Evolutionary conservation across 2,797 vertebrate species (phyloP).

Genomic region (Sciurus vulgaris): DNA sequence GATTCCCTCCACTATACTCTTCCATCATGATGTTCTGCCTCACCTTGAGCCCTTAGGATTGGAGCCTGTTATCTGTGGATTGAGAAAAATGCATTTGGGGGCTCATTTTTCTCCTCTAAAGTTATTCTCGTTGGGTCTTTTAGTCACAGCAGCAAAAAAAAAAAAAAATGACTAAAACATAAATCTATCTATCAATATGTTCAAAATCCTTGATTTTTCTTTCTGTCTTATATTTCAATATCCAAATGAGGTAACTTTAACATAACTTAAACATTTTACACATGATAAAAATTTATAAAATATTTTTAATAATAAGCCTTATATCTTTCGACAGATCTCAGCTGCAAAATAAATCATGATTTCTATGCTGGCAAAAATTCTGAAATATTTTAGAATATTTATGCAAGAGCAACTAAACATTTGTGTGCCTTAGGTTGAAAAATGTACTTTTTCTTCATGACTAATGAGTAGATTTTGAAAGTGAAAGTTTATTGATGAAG

Average conservation of each 20-base stretch:
- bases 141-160: too few relatives aligned
- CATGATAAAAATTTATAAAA: constrained; percentile 4
- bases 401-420: not conserved
- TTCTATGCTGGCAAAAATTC: not conserved
- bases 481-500: not conserved
- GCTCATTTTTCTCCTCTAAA: too few relatives aligned
- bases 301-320: not conserved
- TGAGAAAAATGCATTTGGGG: too few relatives aligned
- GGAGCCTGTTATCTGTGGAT: too few relatives aligned
- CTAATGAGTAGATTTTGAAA: not conserved
- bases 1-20: too few relatives aligned
- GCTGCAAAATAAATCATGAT: not conserved
- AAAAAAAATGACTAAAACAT: too few relatives aligned
- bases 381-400: constrained; percentile 26
- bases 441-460: not conserved
- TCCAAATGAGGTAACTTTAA: constrained; percentile 23
- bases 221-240: not conserved
- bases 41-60: too few relatives aligned
- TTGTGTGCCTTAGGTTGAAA: not conserved
- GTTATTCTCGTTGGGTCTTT: too few relatives aligned
- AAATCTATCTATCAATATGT: not conserved
- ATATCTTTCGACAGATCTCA: not conserved
- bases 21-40: too few relatives aligned
- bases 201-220: constrained; percentile 16
- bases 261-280: not conserved